Evolutionary conservation across 2,113 vertebrate genomes (phyloP).

Genomic region (Copsychus sechellarum): DNA sequence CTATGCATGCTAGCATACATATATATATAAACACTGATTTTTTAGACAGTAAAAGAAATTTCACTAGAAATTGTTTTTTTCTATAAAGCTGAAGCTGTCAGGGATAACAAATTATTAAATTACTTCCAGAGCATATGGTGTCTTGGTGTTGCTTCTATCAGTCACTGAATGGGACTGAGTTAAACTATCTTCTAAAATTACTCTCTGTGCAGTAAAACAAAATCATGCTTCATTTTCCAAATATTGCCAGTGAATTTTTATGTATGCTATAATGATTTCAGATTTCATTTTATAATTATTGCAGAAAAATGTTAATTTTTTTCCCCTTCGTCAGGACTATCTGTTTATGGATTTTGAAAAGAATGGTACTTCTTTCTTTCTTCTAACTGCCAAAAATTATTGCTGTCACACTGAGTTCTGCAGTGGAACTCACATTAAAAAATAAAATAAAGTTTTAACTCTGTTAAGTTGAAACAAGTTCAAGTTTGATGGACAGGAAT

Average conservation of each 20-base stretch:
- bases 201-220: background rate
- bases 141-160: background rate
- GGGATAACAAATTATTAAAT: background rate
- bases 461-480: background rate
- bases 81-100: background rate
- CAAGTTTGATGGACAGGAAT: background rate
- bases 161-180: background rate
- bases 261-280: background rate
- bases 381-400: background rate
- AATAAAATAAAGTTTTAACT: background rate
- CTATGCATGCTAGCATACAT: background rate
- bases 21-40: rapidly evolving
- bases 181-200: background rate
- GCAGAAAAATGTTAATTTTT: background rate
- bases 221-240: background rate
- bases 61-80: background rate
- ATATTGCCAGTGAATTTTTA: background rate
- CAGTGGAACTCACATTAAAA: background rate
- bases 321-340: background rate
- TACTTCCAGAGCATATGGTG: background rate
- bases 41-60: background rate
- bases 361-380: background rate
- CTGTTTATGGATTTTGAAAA: background rate
- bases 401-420: background rate
- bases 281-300: background rate